Percentiles rank a stretch among this genome's conserved stretches.
These are phyloP conservation scores for Paragorgia papillata DNA, from an alignment of 92 coral and sea anemone genomes.

Conservation along the genomic window DNA sequence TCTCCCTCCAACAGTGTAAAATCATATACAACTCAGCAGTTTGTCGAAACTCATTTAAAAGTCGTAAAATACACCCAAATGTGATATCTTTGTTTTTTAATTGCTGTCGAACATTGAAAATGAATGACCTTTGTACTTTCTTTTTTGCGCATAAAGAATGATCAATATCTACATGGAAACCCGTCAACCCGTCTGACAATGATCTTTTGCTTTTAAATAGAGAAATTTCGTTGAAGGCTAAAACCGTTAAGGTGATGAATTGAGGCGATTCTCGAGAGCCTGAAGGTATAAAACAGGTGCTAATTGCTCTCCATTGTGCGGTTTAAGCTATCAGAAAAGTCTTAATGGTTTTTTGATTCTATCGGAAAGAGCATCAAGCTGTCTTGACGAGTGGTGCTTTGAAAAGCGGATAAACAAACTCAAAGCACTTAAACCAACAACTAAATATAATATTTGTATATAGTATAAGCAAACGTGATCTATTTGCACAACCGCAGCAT, in stretches of 20 bases:
- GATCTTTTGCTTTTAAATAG: no score
- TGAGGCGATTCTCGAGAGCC: no score
- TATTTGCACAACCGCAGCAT: no score
- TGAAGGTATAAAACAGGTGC: no score
- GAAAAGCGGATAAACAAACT: not conserved
- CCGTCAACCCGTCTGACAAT: no score
- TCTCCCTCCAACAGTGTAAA: not conserved
- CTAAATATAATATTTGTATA: not conserved
- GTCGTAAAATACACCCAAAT: conserved; percentile 32
- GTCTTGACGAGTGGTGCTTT: not conserved
- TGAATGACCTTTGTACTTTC: conserved; percentile 13
- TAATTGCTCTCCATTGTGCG: not conserved
- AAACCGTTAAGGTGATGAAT: no score
- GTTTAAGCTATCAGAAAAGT: not conserved
- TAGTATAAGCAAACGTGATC: no score
- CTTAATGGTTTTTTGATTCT: not conserved
- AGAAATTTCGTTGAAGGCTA: no score
- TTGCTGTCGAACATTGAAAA: conserved; percentile 18
- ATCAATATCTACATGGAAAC: not conserved
- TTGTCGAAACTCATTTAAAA: conserved; percentile 12
- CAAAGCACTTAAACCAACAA: not conserved
- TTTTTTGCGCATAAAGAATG: not conserved
- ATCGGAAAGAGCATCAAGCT: not conserved
- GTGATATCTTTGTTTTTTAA: conserved; percentile 29
- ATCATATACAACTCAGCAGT: conserved; percentile 16